Evolutionary conservation across 1,140 invertebrate genomes (phyloP).

Genomic region (Psix sp.): DNA sequence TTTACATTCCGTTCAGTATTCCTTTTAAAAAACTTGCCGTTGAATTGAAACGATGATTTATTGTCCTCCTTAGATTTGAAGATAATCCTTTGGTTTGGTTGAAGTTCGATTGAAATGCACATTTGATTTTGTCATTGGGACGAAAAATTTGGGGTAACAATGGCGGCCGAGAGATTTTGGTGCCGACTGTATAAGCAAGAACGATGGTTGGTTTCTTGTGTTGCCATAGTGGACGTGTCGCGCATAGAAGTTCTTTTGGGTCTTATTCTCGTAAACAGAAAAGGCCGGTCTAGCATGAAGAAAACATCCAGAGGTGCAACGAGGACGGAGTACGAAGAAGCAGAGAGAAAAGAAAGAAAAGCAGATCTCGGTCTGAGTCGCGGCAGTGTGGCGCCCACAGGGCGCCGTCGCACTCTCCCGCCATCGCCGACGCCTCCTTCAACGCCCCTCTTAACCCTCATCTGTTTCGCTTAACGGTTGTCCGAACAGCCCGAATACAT

Average conservation of each 20-base stretch:
- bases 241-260: conserved; percentile 62
- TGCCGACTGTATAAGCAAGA: conserved; percentile 42
- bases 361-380: conserved; percentile 65
- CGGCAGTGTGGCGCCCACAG: conserved; percentile 74
- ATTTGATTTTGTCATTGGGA: conserved; percentile 13
- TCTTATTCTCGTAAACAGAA: conserved; percentile 57
- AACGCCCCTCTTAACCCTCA: conserved; percentile 54
- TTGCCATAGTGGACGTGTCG: conserved; percentile 54
- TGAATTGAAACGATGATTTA: too few relatives aligned
- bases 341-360: conserved; percentile 60
- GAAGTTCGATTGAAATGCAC: neutral
- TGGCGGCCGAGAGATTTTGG: conserved; percentile 36
- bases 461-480: conserved; percentile 53
- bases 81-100: too few relatives aligned
- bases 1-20: too few relatives aligned
- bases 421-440: conserved; percentile 65
- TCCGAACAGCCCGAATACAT: conserved; percentile 43
- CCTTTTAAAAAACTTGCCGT: too few relatives aligned
- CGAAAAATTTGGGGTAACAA: conserved; percentile 36
- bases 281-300: conserved; percentile 57
- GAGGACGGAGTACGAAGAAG: conserved; percentile 33
- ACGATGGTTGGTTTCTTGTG: conserved; percentile 47
- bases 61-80: too few relatives aligned
- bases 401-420: conserved; percentile 72
- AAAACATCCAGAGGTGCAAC: conserved; percentile 46